Percentiles rank a stretch among this genome's conserved stretches.
Evolutionary conservation across 2,113 vertebrate genomes (phyloP).

Genomic region (Menura novaehollandiae): DNA sequence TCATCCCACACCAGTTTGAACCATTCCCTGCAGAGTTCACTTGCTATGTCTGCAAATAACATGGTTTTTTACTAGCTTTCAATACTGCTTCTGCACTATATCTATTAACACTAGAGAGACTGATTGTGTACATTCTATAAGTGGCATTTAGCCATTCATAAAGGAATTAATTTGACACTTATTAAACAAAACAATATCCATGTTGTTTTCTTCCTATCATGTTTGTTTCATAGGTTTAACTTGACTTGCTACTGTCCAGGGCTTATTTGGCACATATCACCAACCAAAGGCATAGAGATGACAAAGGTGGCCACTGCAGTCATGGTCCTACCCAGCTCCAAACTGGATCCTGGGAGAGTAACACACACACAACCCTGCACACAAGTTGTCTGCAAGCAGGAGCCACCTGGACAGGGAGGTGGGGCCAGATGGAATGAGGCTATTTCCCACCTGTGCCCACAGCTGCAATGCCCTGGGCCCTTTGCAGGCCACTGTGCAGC

Average conservation of each 20-base stretch:
- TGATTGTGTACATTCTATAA: rapidly evolving
- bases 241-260: not conserved
- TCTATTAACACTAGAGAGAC: not conserved
- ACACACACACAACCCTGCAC: not conserved
- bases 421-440: not conserved
- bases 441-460: not conserved
- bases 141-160: not conserved
- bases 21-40: not conserved
- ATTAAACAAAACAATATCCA: not conserved
- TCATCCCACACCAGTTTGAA: not conserved
- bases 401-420: not conserved
- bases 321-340: not conserved
- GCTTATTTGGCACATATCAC: not conserved
- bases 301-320: not conserved
- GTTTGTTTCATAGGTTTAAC: not conserved
- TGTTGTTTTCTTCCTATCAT: not conserved
- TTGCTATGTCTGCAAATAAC: rapidly evolving
- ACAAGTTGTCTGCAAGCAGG: not conserved
- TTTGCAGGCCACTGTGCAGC: rapidly evolving
- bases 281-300: not conserved
- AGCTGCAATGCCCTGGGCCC: not conserved
- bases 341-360: not conserved
- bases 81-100: not conserved
- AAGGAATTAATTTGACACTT: not conserved
- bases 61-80: not conserved